Percentiles rank a stretch among this genome's conserved stretches.
phyloP scores from a whole-genome alignment of 2,113 vertebrate genomes.

The Cryptotis parvus region DNA sequence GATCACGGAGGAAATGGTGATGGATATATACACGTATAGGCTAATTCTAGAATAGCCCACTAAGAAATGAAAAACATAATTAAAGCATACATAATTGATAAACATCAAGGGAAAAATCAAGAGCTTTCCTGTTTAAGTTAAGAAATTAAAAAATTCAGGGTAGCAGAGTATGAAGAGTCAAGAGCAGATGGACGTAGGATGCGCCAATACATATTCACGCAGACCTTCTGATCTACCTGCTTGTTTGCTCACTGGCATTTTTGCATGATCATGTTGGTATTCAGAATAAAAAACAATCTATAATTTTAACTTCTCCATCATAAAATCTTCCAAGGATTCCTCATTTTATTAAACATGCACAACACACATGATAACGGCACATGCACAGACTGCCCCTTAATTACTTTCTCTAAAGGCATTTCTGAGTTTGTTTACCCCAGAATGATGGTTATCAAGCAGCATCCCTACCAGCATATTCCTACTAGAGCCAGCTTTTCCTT shows the following conservation, averaged over 20 bases:
- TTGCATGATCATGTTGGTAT: constrained; percentile 9
- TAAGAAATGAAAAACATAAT: constrained; percentile 56
- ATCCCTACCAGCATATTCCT: too few species aligned
- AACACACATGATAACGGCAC: neutral
- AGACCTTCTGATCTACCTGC: neutral
- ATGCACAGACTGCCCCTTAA: neutral
- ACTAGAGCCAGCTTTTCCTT: neutral
- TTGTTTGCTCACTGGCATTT: constrained; percentile 48
- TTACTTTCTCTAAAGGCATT: constrained; percentile 54
- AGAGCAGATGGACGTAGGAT: constrained; percentile 18
- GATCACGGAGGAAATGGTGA: constrained; percentile 31
- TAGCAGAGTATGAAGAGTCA: constrained; percentile 24
- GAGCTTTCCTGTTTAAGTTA: constrained; percentile 44
- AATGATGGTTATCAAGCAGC: neutral
- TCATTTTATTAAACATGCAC: constrained; percentile 50
- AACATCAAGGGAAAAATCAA: neutral
- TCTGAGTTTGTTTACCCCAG: constrained; percentile 35
- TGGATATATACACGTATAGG: constrained; percentile 4
- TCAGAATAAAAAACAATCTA: constrained; percentile 25
- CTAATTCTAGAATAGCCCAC: constrained; percentile 44
- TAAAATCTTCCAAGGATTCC: constrained; percentile 38
- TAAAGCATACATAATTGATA: constrained; percentile 24
- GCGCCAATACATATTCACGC: neutral
- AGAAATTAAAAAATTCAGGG: constrained; percentile 49
- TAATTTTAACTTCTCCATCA: constrained; percentile 19